Conservation (phyloP, 1,140 invertebrate genomes). For the Bilobella aurantiaca region DNA sequence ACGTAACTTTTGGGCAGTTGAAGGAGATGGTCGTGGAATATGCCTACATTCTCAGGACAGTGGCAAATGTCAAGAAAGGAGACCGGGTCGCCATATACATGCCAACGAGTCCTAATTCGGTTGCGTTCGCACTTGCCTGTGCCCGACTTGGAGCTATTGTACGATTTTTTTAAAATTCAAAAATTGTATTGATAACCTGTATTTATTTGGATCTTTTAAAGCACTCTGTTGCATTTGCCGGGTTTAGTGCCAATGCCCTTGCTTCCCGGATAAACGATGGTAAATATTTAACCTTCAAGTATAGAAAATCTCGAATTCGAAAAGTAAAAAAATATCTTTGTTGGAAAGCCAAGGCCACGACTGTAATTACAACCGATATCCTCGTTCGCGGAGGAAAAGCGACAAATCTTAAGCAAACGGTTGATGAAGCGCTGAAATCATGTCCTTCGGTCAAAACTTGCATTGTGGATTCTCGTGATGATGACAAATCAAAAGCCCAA, state of each 20-base stretch:
- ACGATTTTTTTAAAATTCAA: constrained; percentile 45
- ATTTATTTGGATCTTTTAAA: not conserved
- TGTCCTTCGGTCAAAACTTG: constrained; percentile 43
- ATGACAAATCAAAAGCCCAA: constrained; percentile 26
- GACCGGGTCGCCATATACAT: constrained; percentile 49
- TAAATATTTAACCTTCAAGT: constrained; percentile 31
- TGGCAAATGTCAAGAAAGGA: constrained; percentile 43
- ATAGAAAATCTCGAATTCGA: no score
- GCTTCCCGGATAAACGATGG: constrained; percentile 47
- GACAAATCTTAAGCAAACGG: constrained; percentile 45
- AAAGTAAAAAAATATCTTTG: not conserved
- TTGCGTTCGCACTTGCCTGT: constrained; percentile 53
- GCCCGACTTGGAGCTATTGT: constrained; percentile 46
- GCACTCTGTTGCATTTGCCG: constrained; percentile 52
- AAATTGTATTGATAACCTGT: constrained; percentile 31
- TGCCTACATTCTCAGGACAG: constrained; percentile 42
- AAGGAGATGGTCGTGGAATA: constrained; percentile 38
- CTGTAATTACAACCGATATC: constrained; percentile 46
- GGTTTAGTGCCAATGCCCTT: constrained; percentile 50
- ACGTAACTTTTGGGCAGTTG: constrained; percentile 42
- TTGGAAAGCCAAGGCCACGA: constrained; percentile 39
- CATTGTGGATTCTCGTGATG: constrained; percentile 43
- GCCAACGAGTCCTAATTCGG: constrained; percentile 43
- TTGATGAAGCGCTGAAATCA: constrained; percentile 43
- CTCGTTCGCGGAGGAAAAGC: constrained; percentile 44